Conservation (phyloP, 1,140 invertebrate genomes). For the Phymorhynchus buccinoides region DNA sequence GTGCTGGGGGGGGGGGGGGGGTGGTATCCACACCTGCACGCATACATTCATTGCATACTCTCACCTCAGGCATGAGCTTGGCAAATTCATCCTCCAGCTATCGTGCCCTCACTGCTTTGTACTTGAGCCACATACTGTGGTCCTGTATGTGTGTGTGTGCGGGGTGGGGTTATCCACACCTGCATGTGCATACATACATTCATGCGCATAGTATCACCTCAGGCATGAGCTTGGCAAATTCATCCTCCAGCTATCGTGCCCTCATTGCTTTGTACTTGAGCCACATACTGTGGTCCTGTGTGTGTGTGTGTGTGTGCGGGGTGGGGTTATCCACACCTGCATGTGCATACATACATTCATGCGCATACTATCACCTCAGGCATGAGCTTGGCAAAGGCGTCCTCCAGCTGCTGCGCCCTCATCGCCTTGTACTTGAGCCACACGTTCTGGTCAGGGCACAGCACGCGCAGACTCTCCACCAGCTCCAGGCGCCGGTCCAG, state of each 20-base stretch:
- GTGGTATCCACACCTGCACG: too few relatives aligned
- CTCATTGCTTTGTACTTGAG: conserved; percentile 53
- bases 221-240: conserved; percentile 60
- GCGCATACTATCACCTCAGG: conserved; percentile 43
- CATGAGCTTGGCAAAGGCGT: conserved; percentile 60
- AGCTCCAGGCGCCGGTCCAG: conserved; percentile 56
- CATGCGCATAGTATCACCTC: conserved; percentile 45
- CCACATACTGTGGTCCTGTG: conserved; percentile 64
- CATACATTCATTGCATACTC: too few relatives aligned
- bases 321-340: too few relatives aligned
- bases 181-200: too few relatives aligned
- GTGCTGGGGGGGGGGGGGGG: too few relatives aligned
- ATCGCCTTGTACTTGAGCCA: conserved; percentile 56
- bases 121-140: conserved; percentile 58
- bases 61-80: conserved; percentile 56
- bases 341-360: too few relatives aligned
- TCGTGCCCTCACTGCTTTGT: conserved; percentile 56
- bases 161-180: too few relatives aligned
- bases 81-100: conserved; percentile 65
- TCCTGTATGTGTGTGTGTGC: too few relatives aligned
- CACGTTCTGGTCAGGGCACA: conserved; percentile 62
- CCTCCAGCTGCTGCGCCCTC: conserved; percentile 62
- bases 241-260: conserved; percentile 63
- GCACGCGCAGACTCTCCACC: conserved; percentile 61
- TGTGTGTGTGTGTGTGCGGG: too few relatives aligned